These are phyloP conservation scores for Epinephelus fuscoguttatus DNA, from an alignment of 2,113 vertebrate species.

Conservation along the genomic window DNA sequence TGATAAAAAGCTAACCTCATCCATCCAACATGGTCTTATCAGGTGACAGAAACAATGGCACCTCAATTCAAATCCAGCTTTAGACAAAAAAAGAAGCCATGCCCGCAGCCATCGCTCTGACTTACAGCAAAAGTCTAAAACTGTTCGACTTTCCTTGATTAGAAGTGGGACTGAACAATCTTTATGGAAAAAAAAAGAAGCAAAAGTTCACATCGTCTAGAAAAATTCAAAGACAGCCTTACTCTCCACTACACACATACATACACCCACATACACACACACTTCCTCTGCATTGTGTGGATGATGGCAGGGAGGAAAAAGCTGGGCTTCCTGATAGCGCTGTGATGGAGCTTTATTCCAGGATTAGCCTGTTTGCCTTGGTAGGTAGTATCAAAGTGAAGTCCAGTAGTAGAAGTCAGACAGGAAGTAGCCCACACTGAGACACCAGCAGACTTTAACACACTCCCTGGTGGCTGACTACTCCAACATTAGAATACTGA, in stretches of 20 bases:
- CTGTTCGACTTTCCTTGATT: neutral
- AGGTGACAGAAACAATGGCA: constrained; percentile 34
- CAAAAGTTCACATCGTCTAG: constrained; percentile 21
- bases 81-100: constrained; percentile 1
- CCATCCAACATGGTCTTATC: constrained; percentile 37
- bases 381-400: constrained; percentile 38
- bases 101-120: neutral
- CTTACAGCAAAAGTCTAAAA: neutral
- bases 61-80: constrained; percentile 32
- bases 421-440: constrained; percentile 55
- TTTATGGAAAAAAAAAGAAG: neutral
- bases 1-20: constrained; percentile 41
- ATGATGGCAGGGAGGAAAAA: constrained; percentile 75
- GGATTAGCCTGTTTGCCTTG: constrained; percentile 73
- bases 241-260: constrained; percentile 10
- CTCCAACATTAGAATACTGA: constrained; percentile 21
- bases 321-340: constrained; percentile 76
- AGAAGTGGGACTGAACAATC: neutral
- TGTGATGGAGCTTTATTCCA: constrained; percentile 60
- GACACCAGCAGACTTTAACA: constrained; percentile 16
- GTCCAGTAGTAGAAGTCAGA: constrained; percentile 51
- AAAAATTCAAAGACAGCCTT: constrained; percentile 26
- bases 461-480: neutral
- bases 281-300: constrained; percentile 80
- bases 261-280: constrained; percentile 21